Conservation (phyloP, 37 sponge, comb jelly and placozoan genomes). For the Geodia barretti region DNA sequence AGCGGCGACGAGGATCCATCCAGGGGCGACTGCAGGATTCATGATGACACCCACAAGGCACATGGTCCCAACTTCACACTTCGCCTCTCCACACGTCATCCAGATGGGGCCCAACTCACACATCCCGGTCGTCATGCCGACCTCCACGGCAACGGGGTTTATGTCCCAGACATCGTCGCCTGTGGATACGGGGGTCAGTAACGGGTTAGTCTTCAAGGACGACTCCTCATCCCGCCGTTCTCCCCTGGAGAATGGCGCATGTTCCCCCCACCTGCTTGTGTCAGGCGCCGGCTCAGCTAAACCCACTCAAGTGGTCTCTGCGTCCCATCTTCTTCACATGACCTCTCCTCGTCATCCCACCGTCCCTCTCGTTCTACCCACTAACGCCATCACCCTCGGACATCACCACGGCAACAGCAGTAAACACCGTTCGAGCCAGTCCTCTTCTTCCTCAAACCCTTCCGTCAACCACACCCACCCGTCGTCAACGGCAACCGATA, state of each 20-base stretch:
- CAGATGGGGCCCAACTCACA: slow-evolving; percentile 34
- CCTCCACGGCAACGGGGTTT: slow-evolving; percentile 1
- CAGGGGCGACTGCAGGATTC: background rate
- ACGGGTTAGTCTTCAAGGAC: background rate
- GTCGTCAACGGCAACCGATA: background rate
- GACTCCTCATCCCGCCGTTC: background rate
- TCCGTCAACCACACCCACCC: background rate
- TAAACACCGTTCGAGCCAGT: background rate
- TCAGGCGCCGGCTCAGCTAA: background rate
- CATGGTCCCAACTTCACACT: background rate
- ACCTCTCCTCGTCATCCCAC: background rate
- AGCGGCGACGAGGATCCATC: background rate
- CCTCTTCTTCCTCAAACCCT: background rate
- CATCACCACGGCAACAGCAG: background rate
- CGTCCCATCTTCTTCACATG: background rate
- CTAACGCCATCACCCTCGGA: background rate
- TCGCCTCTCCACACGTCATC: slow-evolving; percentile 15
- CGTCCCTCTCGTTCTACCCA: background rate
- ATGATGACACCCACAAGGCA: slow-evolving; percentile 17
- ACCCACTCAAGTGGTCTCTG: background rate
- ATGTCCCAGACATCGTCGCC: background rate
- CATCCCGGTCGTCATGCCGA: slow-evolving; percentile 29
- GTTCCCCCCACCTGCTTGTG: background rate
- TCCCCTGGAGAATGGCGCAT: background rate
- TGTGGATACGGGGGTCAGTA: background rate